A percentile compares a stretch with the other conserved stretches of the same genome.
Evolutionary conservation across 2,797 vertebrate species (phyloP).

Genomic region (Falco rusticolus): DNA sequence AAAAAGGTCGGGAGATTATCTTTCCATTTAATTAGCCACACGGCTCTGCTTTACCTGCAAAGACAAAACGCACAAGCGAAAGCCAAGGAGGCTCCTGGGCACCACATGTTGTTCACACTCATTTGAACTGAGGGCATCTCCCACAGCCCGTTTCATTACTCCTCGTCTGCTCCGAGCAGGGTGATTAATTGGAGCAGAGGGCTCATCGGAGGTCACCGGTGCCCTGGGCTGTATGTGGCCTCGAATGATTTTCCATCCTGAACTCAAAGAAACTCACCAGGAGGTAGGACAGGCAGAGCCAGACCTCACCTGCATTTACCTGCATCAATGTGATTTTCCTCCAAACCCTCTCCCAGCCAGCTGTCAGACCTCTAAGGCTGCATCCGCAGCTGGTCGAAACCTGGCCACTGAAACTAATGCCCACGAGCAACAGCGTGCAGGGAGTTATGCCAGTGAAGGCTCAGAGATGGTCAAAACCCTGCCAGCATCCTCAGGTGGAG

Average conservation of each 20-base stretch:
- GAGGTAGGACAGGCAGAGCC: neutral
- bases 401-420: neutral
- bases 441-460: neutral
- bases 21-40: neutral
- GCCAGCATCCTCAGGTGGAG: neutral
- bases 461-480: neutral
- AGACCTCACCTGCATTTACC: neutral
- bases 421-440: rapidly evolving
- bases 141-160: neutral
- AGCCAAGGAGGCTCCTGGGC: rapidly evolving
- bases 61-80: neutral
- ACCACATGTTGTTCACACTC: neutral
- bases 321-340: neutral
- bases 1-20: neutral
- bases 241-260: neutral
- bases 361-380: neutral
- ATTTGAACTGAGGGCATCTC: neutral
- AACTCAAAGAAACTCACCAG: neutral
- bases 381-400: neutral
- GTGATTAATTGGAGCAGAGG: neutral
- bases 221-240: rapidly evolving
- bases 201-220: neutral
- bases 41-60: neutral
- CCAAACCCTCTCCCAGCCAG: neutral
- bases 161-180: rapidly evolving